These are phyloP conservation scores for Holcopasites calliopsidis DNA, from an alignment of 1,140 invertebrate genomes.

Conservation along the genomic window DNA sequence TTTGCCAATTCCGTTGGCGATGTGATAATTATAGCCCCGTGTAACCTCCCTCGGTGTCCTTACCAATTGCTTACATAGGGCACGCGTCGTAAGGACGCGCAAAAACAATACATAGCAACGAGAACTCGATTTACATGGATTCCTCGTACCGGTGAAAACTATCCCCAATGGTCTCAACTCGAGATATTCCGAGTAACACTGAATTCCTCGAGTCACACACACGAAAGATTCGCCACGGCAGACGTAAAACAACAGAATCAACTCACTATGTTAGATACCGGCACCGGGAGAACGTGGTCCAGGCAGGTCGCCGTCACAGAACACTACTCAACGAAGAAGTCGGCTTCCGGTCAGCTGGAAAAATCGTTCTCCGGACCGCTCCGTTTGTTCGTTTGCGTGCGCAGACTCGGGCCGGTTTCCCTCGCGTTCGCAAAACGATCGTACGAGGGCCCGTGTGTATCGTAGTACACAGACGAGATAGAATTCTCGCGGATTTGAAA, in stretches of 20 bases:
- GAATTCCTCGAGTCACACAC: background rate
- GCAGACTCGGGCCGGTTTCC: constrained; percentile 33
- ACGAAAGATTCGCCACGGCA: background rate
- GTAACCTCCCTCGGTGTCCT: background rate
- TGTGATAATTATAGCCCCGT: background rate
- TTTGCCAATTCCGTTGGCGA: background rate
- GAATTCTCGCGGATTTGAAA: constrained; percentile 33
- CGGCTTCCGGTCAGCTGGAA: constrained; percentile 38
- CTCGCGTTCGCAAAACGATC: constrained; percentile 45
- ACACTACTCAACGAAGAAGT: constrained; percentile 26
- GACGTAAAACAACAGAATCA: too few species aligned
- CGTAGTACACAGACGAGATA: constrained; percentile 35
- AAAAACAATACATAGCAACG: background rate
- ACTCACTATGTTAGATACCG: constrained; percentile 32
- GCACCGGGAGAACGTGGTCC: constrained; percentile 37
- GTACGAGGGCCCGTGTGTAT: constrained; percentile 14
- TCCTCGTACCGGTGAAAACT: background rate
- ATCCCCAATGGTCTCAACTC: background rate
- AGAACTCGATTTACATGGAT: background rate
- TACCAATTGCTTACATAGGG: background rate
- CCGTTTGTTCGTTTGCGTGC: constrained; percentile 11
- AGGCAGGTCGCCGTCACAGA: constrained; percentile 27
- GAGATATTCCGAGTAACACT: constrained; percentile 8
- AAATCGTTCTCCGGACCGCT: constrained; percentile 16
- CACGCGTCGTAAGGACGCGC: background rate